Evolutionary conservation across 2,113 vertebrate genomes (phyloP), one percentile per base, ranked within the genome.

Genomic region (Dendropsophus ebraccatus): DNA sequence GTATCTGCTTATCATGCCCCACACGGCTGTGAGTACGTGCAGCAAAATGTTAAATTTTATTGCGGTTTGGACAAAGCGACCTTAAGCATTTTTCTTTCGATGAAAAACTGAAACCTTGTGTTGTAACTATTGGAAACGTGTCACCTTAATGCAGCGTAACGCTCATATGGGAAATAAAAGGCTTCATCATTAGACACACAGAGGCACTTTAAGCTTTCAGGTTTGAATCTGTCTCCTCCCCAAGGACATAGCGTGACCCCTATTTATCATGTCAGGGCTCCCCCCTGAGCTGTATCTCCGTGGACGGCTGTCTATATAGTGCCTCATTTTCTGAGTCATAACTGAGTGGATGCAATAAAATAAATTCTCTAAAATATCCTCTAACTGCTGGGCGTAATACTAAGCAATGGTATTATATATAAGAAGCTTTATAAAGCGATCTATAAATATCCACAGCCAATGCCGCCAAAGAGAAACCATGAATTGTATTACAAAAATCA

Each of bases 211-310:
- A 78, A 52, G 49, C 30, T 30, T 77, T 77, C 49, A 19, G 25
- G 54, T 56, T 30, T 32, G 28, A 78, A 78, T 35, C 50, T 23
- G 19, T 30, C 28, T 52, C 5, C 13, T 56, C 49, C 74, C 28
- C 17, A 50, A 56, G 50, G 49, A 52, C 6, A 56, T 21, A 56
- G 10, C 32, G 30, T 32, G 75, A 32, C 75, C 50, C 75, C 28
- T 78, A 17, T 78, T 78, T 32, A 78, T 78, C 28, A 78, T 35
- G 75, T 78, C 75, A 78, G 75, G 25, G 28, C 50, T 78, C 25
- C 35, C 75, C 50, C 75, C 19, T 78, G 50, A 56, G 75, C 75
- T 54, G n/a, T 30, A 21, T 32, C 50, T 49, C 10, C 23, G 30
- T 35, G 16, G 32, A 28, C 30, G 32, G 32, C 49, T 32, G 14